Evolutionary conservation across 2,888 invertebrate species (phyloP), one percentile per base, ranked within the genome.

Genomic region (Opisthograptis luteolata): DNA sequence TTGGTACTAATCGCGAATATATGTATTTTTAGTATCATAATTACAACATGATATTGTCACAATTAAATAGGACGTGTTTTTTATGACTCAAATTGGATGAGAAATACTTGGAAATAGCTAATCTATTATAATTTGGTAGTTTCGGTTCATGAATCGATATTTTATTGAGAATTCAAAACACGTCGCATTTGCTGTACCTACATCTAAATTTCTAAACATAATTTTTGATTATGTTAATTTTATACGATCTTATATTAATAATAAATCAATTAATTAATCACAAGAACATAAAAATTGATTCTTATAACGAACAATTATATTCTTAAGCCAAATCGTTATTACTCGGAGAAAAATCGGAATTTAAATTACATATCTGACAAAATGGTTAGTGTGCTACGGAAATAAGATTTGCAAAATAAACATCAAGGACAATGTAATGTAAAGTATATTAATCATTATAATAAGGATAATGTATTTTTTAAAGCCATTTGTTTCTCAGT

Each of bases 311-410:
- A 40, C 42, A 42, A 50, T 44, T 80, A 80, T 81, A 76, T 75
- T 80, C 62, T 80, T n/a, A 84, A 84, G 84, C 84, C 85, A 88
- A 88, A 87, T 87, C 84, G 78, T 87, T 84, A 78, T 87, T 85
- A 88, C 87, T 79, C 79, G 86, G 88, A 87, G 84, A 85, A 88
- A 82, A 87, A 87, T 87, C 87, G 80, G 89, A 90, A 90, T 90
- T 90, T 90, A 90, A 86, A 88, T 86, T 74, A 90, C 90, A 90
- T 90, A 90, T 90, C 90, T 88, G 87, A 87, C 85, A 89, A 88
- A 87, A 89, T 89, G 90, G 90, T 90, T 90, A 90, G 90, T 90
- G 90, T 89, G 87, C 85, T 90, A 90, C 87, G 83, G 59, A 54
- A 62, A 83, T 89, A 88, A 87, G 88, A 81, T 82, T 82, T 81